Evolutionary conservation across 2,113 vertebrate genomes (phyloP), one percentile per base, ranked within the genome.

Genomic region (Phalacrocorax carbo): DNA sequence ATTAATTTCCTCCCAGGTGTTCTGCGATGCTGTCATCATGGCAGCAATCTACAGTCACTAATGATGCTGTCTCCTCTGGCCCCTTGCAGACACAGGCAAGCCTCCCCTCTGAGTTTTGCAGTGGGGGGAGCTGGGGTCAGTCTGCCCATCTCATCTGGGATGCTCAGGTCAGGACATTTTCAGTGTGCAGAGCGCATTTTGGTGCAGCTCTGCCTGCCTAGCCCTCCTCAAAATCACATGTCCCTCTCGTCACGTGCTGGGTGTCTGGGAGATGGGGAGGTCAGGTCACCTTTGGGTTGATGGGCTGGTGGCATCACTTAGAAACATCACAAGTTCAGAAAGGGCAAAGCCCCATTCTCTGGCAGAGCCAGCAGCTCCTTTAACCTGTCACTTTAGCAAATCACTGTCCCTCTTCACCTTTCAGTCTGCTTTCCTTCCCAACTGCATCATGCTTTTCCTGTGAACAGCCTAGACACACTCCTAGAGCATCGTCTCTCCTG

Each of bases 161-260:
- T 1, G 11, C 17, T 25, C 23, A 42, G 51, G 32, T 46, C 60
- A 32, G 52, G 58, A 10, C 3, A 15, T 54, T 51, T 86, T 21
- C 15, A 10, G n/a, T 6, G 55, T 42, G 62, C 36, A 52, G 57
- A 85, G 19, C 2, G 2, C 0, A 3, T 77, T 79, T 46, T 0
- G 3, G 72, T 65, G 62, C 49, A 83, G 73, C 15, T 46, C 30
- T 54, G 14, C 2, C 2, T 51, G n/a, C 51, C 38, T 7, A 55
- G 29, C 9, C 9, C 10, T 27, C 54, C 84, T 66, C 81, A 82
- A 46, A 70, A 38, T n/a, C 64, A 38, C 4, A 4, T 4, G 0
- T 30, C 2, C 4, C 19, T 40, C 69, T 68, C 4, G 0, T 32
- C 51, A 5, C n/a, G 61, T 0, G 1, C 40, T 38, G 38, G 4